phyloP scores from a whole-genome alignment of 2,888 invertebrate species.

The Junonia oenone region DNA sequence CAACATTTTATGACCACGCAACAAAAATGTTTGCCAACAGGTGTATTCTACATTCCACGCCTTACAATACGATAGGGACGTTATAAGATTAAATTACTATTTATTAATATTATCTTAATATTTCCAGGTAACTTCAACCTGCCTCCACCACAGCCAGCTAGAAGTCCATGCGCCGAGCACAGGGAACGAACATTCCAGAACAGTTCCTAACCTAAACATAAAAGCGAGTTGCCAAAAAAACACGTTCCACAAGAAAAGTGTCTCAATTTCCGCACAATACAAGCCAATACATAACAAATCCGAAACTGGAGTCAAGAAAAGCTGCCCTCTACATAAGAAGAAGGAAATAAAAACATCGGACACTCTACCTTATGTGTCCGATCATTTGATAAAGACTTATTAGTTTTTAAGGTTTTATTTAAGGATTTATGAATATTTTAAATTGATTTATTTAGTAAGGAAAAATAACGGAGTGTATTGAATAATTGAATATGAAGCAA shows the following conservation, averaged over 20 bases:
- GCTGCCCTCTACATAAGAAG: conserved; percentile 62
- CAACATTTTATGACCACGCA: too few species aligned
- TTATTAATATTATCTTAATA: too few species aligned
- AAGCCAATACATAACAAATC: conserved; percentile 69
- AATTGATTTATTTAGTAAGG: background rate
- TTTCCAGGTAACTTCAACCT: conserved; percentile 64
- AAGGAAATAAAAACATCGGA: conserved; percentile 60
- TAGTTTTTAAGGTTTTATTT: conserved; percentile 33
- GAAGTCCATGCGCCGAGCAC: conserved; percentile 48
- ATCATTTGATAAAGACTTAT: conserved; percentile 73
- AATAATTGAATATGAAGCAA: too few species aligned
- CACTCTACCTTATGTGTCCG: conserved; percentile 54
- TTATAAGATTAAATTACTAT: too few species aligned
- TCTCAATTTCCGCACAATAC: conserved; percentile 57
- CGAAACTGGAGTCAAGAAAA: conserved; percentile 59
- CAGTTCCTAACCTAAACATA: conserved; percentile 26
- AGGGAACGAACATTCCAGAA: conserved; percentile 10
- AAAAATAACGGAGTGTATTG: too few species aligned
- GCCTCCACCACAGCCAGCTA: conserved; percentile 67
- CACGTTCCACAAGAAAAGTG: conserved; percentile 48
- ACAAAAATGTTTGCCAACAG: too few species aligned
- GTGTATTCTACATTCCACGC: too few species aligned
- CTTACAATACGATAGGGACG: too few species aligned
- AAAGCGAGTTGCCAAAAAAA: conserved; percentile 52
- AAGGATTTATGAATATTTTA: background rate